Evolutionary conservation across 2,113 vertebrate species (phyloP), one percentile per base, ranked within the genome.

Genomic region (Stictonetta naevosa): DNA sequence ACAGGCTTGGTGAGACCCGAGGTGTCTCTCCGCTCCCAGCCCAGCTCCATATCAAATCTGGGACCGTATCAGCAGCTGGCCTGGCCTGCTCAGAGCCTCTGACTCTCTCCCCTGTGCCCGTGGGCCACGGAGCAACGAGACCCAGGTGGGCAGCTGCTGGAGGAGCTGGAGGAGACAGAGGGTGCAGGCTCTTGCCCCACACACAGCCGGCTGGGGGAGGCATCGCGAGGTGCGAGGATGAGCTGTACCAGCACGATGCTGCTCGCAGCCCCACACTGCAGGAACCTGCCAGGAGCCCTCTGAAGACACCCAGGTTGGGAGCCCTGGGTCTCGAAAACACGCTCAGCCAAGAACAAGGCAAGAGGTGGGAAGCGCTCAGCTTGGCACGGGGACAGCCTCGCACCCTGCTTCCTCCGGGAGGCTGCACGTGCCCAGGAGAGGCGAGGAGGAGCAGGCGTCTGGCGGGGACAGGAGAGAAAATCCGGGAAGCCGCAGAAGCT

Each of bases 151-250:
- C 3, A 1, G n/a, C 28, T 20, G 58, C 52, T 52, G 1, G 6
- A 11, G 8, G 71, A 40, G 79, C 87, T 60, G 75, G 34, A 40
- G 21, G 19, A 36, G 48, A 26, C 8, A 7, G 38, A 1, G 34
- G 33, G 28, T 4, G 19, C 38, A 28, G 40, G 9, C 29, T 46
- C 75, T 56, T 0, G 0, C 15, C 60, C 11, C 33, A 13, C 17
- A 3, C 14, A 2, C 52, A 29, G 0, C n/a, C 2, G 0, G 34
- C 9, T 38, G 36, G 3, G 20, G 8, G 17, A 64, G 20, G 36
- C 62, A 5, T 0, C 1, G 2, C 0, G 0, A 25, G 52, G 19
- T 2, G 25, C 15, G 1, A 17, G 60, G 56, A 1, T 50, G 34
- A 28, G 58, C 74, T 0, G 1, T 2, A 29, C 5, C 0, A 8